Conservation (phyloP, 2,888 invertebrate genomes). For the Volucella inanis region DNA sequence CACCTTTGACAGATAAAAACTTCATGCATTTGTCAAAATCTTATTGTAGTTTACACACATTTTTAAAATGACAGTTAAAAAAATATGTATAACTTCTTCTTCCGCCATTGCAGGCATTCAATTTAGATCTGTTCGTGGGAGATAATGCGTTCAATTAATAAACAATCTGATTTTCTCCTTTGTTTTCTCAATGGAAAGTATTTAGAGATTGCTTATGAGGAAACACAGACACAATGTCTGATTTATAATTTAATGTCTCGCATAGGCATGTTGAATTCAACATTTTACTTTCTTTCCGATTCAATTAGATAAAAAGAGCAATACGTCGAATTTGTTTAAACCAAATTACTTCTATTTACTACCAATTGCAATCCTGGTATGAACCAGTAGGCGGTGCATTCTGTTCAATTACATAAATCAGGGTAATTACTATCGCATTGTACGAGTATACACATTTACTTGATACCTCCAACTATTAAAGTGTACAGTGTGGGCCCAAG, state of each 20-base stretch:
- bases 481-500: neutral
- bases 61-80: neutral
- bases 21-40: neutral
- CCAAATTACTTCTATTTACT: conserved; percentile 36
- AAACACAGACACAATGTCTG: conserved; percentile 10
- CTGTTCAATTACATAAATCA: conserved; percentile 73
- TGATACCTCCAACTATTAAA: conserved; percentile 43
- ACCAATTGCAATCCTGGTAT: conserved; percentile 17
- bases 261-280: conserved; percentile 43
- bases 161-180: conserved; percentile 64
- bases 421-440: conserved; percentile 68
- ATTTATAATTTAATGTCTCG: conserved; percentile 9
- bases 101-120: conserved; percentile 7
- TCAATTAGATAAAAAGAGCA: conserved; percentile 70
- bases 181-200: conserved; percentile 67
- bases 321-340: conserved; percentile 68
- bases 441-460: conserved; percentile 60
- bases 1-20: conserved; percentile 20
- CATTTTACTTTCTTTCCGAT: conserved; percentile 71
- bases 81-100: neutral
- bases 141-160: conserved; percentile 62
- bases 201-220: conserved; percentile 61
- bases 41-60: neutral
- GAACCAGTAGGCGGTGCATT: conserved; percentile 34
- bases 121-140: conserved; percentile 47